Conservation (phyloP, 2,888 invertebrate genomes). For the Agrotis exclamationis region DNA sequence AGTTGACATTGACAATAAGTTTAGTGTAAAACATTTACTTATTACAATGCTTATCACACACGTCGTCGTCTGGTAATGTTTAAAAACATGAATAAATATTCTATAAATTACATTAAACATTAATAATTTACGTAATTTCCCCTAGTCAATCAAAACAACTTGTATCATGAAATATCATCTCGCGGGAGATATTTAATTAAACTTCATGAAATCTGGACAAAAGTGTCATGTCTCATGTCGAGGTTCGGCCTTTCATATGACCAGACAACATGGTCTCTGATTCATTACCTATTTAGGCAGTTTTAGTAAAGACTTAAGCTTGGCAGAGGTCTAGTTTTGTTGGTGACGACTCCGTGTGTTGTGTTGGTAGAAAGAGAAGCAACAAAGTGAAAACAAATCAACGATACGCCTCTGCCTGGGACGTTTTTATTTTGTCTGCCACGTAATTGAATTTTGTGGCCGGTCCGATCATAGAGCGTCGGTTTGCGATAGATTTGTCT, state of each 20-base stretch:
- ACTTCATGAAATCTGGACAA: conserved; percentile 80
- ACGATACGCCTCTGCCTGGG: conserved; percentile 80
- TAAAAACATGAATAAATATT: conserved; percentile 3
- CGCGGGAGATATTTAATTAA: conserved; percentile 81
- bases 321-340: conserved; percentile 66
- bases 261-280: conserved; percentile 68
- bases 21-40: background rate
- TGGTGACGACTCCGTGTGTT: conserved; percentile 74
- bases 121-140: conserved; percentile 76
- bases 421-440: conserved; percentile 88
- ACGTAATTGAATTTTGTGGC: conserved; percentile 89
- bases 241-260: conserved; percentile 71
- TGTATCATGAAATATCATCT: conserved; percentile 71
- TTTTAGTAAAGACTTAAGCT: conserved; percentile 32
- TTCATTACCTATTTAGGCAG: conserved; percentile 54
- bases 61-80: background rate
- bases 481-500: conserved; percentile 75
- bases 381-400: conserved; percentile 87
- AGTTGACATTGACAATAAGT: background rate
- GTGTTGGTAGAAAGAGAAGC: conserved; percentile 73
- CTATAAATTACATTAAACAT: conserved; percentile 50
- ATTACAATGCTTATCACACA: background rate
- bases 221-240: conserved; percentile 79
- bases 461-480: conserved; percentile 78
- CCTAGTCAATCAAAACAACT: conserved; percentile 80